phyloP scores from a whole-genome alignment of 2,888 invertebrate genomes.

The Acrobasis suavella region DNA sequence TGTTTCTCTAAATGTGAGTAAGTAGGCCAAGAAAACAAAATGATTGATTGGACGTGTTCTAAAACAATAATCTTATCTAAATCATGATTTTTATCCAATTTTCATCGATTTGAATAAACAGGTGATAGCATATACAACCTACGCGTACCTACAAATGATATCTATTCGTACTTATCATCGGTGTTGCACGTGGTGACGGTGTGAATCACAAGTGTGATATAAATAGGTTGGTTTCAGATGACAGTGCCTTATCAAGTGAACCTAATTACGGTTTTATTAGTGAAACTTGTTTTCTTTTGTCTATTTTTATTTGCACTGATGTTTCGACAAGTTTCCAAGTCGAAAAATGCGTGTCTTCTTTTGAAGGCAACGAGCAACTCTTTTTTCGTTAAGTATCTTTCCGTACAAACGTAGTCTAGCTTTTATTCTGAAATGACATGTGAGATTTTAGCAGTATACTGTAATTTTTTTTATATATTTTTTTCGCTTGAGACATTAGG shows the following conservation, averaged over 20 bases:
- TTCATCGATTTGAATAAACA: neutral
- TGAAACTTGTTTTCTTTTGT: neutral
- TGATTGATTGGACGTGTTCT: constrained; percentile 25
- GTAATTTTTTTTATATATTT: no score
- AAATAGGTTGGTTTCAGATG: constrained; percentile 1
- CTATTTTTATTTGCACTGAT: neutral
- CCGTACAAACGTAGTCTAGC: no score
- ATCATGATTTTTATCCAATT: constrained; percentile 7
- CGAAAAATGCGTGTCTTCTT: no score
- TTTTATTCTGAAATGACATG: no score
- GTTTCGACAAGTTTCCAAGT: no score
- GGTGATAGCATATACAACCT: neutral
- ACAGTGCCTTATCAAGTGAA: constrained; percentile 1
- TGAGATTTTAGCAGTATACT: no score
- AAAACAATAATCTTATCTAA: constrained; percentile 19
- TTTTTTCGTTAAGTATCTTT: no score
- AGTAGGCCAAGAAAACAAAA: constrained; percentile 25
- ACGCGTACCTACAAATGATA: neutral
- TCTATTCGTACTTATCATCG: neutral
- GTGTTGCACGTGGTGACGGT: constrained; percentile 1
- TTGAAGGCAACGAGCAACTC: no score
- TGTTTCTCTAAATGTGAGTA: neutral
- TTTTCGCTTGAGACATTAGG: no score
- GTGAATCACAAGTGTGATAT: constrained; percentile 13
- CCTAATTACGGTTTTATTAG: neutral